Base-by-base conservation (phyloP, 1,140 invertebrate species). In the Adoxophyes honmai region DNA sequence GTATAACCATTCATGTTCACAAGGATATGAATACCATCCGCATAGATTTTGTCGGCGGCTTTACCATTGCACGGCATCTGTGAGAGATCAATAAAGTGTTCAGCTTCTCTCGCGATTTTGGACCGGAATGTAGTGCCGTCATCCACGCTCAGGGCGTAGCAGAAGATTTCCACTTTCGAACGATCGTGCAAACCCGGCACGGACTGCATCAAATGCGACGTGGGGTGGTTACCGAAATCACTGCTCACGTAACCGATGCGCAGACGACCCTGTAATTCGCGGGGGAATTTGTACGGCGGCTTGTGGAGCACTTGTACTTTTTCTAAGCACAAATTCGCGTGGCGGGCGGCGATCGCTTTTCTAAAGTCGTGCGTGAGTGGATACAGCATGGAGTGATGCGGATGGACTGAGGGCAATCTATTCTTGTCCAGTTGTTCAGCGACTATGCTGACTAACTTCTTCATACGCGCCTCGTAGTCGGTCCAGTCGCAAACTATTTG, bases 1-100 rank as follows among this genome's bases (percentile, higher is more conserved):
- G 99, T 99, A 75, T 99, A 99, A 0, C 98, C 99, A 88, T 99
- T 99, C 98, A 99, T 99, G 80, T 99, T 99, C 0, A 99, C 96
- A 4, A 99, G 91, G 85, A 99, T 97, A 78, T 99, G 96, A 80
- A 99, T 98, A 33, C 98, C 97, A 89, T 99, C 98, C 1, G 91
- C 87, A 81, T 98, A 94, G 51, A 99, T 99, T 65, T 94, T 93
- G 87, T 99, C 98, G 6, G 98, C 98, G 0, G 98, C 98, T 90
- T 98, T 98, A 7, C 98, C 98, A 89, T 99, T 99, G 86, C 98
- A 99, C 0, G 96, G 94, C 39, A 99, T 92, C 89, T 94, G 93
- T 0, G 98, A 99, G 15, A 99, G 84, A 90, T 99, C 98, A 39
- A 98, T 91, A 83, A 99, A 99, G 86, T 99, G 98, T 85, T 99